Base-by-base conservation (phyloP, 1,140 invertebrate genomes). In the Trichomalopsis sarcophagae region DNA sequence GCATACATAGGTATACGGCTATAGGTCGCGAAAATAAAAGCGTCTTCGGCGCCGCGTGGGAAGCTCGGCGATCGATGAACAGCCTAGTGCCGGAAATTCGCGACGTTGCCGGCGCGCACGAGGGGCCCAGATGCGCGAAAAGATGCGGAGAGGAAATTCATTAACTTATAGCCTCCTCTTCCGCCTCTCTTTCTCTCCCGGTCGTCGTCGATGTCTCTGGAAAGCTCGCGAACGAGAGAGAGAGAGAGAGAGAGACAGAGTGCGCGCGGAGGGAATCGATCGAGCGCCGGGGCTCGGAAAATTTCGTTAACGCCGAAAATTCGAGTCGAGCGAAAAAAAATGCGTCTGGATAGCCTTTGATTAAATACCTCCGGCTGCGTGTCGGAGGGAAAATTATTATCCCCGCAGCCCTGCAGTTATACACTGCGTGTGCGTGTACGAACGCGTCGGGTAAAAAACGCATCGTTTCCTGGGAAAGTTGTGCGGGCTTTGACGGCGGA, bases 41-140 rank as follows among this genome's bases (percentile, higher is more conserved):
- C 55, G 55, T 62, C 55, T 62, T 62, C 1, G 17, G 17, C 55
- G 17, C 55, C 21, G 17, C 17, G 47, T 50, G n/a, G 40, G 40
- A 44, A 44, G 40, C 40, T 44, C 68, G 68, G 30, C 68, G 68
- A 71, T 68, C 47, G 33, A 66, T 66, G 40, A 62, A 68, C 55
- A 62, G 77, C 77, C 47, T 50, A 76, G 40, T 76, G 36, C n/a
- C 74, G 74, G 74, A 76, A 76, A 76, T 76, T 76, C 36, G 73
- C 73, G 73, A 36, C 73, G 73, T 21, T 36, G 73, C 73, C 73
- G 6, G 2, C 13, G 33, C 23, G 55, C 17, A n/a, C 14, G 55
- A 21, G 17, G 55, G 17, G 21, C 55, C 21, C 17, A n/a, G 55
- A 62, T 62, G 55, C 55, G 73, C 17, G 14, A 33, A 79, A 40